phyloP scores from a whole-genome alignment of 2,113 vertebrate species.

The Ifrita kowaldi region DNA sequence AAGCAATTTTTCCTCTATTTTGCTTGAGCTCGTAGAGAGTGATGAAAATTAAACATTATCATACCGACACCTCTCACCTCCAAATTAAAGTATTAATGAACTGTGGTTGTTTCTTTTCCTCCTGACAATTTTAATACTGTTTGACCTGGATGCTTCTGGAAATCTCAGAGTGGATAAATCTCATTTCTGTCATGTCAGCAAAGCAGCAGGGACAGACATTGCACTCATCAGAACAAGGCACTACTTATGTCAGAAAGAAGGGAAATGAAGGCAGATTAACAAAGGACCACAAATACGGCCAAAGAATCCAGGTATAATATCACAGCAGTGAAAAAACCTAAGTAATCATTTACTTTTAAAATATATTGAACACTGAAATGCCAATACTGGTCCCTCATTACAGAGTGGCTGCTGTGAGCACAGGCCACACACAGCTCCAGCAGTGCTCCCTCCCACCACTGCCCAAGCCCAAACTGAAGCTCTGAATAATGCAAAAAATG shows the following conservation, averaged over 20 bases:
- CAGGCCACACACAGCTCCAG: background rate
- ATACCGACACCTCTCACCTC: background rate
- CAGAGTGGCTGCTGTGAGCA: background rate
- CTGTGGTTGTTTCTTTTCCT: background rate
- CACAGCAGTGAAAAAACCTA: background rate
- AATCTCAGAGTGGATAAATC: background rate
- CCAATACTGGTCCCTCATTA: background rate
- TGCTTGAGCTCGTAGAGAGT: background rate
- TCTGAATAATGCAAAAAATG: background rate
- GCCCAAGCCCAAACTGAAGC: background rate
- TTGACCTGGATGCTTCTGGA: background rate
- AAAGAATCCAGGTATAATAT: background rate
- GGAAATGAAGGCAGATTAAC: background rate
- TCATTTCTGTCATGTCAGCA: conserved; percentile 6
- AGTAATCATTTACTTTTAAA: background rate
- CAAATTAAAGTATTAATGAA: background rate
- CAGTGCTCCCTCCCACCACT: background rate
- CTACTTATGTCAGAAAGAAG: background rate
- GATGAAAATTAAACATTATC: background rate
- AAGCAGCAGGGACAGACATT: background rate
- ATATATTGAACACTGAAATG: accelerated
- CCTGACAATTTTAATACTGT: background rate
- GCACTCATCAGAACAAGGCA: background rate
- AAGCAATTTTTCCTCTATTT: background rate
- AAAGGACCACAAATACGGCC: background rate